Percentiles rank a stretch among this genome's conserved stretches.
Conservation (phyloP, 2,113 vertebrate species). For the Muntiacus reevesi region DNA sequence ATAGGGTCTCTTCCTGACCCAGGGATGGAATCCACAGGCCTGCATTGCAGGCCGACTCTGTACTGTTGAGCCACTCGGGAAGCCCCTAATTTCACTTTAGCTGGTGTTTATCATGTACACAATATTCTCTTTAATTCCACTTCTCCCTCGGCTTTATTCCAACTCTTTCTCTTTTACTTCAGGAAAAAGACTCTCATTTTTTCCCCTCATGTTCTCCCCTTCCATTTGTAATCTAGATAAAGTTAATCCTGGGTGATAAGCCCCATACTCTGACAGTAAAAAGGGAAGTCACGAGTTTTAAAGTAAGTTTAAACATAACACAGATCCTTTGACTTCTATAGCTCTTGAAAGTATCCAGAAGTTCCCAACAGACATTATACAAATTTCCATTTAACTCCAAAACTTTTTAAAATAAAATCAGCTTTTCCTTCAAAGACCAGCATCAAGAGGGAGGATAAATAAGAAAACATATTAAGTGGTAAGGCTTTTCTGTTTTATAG, state of each 20-base stretch:
- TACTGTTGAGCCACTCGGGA: not conserved
- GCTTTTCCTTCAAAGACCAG: not conserved
- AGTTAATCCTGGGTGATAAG: not conserved
- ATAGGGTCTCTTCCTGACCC: not conserved
- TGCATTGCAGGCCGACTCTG: not conserved
- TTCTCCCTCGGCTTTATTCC: not conserved
- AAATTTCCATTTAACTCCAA: not conserved
- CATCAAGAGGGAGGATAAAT: not conserved
- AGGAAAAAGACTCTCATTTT: not conserved
- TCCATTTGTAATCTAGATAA: not conserved
- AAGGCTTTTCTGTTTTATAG: not conserved
- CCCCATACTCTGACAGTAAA: not conserved
- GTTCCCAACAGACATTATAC: not conserved
- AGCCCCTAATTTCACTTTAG: not conserved
- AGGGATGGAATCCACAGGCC: not conserved
- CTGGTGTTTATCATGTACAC: not conserved
- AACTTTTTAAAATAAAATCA: not conserved
- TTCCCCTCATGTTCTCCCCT: not conserved
- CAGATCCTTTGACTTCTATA: not conserved
- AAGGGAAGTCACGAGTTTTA: not conserved
- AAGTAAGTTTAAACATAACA: constrained; percentile 1
- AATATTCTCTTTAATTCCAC: not conserved
- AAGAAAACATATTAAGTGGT: not conserved
- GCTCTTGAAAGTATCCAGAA: not conserved
- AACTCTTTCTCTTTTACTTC: not conserved